phyloP scores from a whole-genome alignment of 2,113 vertebrate genomes.

The Tyto alba region DNA sequence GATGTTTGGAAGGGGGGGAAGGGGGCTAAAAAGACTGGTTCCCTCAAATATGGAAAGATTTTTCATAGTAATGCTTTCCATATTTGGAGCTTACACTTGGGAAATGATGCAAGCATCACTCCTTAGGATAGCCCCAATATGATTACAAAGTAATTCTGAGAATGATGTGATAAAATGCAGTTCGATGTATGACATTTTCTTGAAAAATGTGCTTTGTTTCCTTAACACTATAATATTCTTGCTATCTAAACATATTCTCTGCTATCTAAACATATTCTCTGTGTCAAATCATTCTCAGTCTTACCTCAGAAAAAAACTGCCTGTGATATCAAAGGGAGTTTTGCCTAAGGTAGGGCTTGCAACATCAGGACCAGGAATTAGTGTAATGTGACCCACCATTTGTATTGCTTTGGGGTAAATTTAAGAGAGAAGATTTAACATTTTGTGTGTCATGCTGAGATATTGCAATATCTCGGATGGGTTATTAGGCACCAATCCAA shows the following conservation, averaged over 20 bases:
- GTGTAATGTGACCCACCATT: conserved; percentile 67
- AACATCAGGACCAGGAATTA: conserved; percentile 61
- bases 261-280: neutral
- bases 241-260: neutral
- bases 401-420: conserved; percentile 65
- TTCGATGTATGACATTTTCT: neutral
- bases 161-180: neutral
- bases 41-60: neutral
- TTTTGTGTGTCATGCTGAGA: conserved; percentile 63
- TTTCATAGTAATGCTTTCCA: neutral
- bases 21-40: neutral
- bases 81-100: neutral
- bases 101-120: neutral
- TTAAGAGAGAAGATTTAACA: conserved; percentile 57
- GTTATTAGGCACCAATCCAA: conserved; percentile 62
- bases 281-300: neutral
- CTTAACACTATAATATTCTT: neutral
- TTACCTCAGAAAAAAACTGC: neutral
- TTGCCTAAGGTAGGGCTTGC: conserved; percentile 53
- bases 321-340: conserved; percentile 37
- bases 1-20: neutral
- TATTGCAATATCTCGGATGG: conserved; percentile 65
- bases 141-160: neutral
- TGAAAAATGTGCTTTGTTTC: conserved; percentile 1
- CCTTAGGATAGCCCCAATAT: neutral